These are phyloP conservation scores for Alentia gelatinosa DNA, from an alignment of 2,888 invertebrate genomes.

Conservation along the genomic window DNA sequence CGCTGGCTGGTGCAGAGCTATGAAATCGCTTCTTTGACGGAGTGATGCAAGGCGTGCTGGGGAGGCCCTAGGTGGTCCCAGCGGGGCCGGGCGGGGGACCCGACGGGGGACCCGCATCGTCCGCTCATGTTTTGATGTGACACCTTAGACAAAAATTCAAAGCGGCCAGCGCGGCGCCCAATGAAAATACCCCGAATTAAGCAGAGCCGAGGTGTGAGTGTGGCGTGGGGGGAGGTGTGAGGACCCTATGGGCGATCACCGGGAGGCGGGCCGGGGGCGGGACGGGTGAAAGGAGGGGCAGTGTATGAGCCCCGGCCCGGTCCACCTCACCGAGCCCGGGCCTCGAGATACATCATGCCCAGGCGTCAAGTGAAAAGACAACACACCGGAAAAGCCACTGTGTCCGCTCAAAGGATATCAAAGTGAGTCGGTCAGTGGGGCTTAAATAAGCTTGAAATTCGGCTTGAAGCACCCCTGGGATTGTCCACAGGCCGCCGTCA, in stretches of 20 bases:
- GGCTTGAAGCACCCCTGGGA: neutral
- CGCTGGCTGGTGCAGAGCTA: neutral
- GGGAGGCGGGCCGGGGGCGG: neutral
- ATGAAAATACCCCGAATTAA: constrained; percentile 15
- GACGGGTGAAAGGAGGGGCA: neutral
- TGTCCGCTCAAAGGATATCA: neutral
- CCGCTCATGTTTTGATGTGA: constrained; percentile 15
- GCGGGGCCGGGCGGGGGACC: neutral
- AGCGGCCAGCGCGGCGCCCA: neutral
- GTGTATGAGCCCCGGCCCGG: neutral
- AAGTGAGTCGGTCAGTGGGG: neutral
- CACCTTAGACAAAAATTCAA: constrained; percentile 29
- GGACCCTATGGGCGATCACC: neutral
- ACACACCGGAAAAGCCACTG: constrained; percentile 38
- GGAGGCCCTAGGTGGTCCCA: neutral
- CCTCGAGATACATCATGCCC: constrained; percentile 19
- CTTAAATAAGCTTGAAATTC: constrained; percentile 42
- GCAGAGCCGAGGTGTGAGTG: neutral
- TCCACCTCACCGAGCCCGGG: neutral
- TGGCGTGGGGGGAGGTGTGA: neutral
- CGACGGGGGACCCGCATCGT: neutral
- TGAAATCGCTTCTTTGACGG: neutral
- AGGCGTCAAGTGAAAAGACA: constrained; percentile 43
- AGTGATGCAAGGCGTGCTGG: constrained; percentile 1
- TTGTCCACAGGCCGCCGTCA: neutral